Conservation (phyloP, 2,888 invertebrate species). For the Eumerus sabulonum region DNA sequence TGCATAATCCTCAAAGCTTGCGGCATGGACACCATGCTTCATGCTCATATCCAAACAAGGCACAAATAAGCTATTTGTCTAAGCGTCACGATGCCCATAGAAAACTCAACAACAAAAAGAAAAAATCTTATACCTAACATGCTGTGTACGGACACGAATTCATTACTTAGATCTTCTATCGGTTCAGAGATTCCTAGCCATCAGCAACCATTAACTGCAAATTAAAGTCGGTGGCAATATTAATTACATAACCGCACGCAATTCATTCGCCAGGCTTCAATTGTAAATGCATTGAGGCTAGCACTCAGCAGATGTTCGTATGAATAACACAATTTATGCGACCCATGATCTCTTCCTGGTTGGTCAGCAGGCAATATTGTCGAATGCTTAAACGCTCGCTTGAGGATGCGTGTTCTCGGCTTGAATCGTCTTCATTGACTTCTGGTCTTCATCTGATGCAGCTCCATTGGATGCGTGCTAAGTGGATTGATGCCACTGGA, state of each 20-base stretch:
- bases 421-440: conserved; percentile 56
- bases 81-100: conserved; percentile 17
- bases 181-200: conserved; percentile 23
- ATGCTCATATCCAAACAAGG: conserved; percentile 34
- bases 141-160: conserved; percentile 36
- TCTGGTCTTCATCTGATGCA: conserved; percentile 46
- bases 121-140: conserved; percentile 47
- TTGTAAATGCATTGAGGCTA: conserved; percentile 1
- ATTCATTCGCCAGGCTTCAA: conserved; percentile 41
- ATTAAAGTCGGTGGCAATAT: conserved; percentile 54
- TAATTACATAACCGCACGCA: conserved; percentile 62
- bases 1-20: background rate
- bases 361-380: conserved; percentile 20
- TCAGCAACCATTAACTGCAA: conserved; percentile 33
- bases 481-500: conserved; percentile 40
- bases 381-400: conserved; percentile 3
- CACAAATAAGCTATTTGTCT: background rate
- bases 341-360: conserved; percentile 67
- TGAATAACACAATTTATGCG: conserved; percentile 48
- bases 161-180: conserved; percentile 18
- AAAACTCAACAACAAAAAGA: conserved; percentile 4
- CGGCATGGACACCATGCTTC: conserved; percentile 12
- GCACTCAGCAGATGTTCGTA: conserved; percentile 45
- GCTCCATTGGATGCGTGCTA: conserved; percentile 40
- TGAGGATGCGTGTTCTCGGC: conserved; percentile 27